phyloP scores from a whole-genome alignment of 1,140 invertebrate species.

The Agrypnia vestita region DNA sequence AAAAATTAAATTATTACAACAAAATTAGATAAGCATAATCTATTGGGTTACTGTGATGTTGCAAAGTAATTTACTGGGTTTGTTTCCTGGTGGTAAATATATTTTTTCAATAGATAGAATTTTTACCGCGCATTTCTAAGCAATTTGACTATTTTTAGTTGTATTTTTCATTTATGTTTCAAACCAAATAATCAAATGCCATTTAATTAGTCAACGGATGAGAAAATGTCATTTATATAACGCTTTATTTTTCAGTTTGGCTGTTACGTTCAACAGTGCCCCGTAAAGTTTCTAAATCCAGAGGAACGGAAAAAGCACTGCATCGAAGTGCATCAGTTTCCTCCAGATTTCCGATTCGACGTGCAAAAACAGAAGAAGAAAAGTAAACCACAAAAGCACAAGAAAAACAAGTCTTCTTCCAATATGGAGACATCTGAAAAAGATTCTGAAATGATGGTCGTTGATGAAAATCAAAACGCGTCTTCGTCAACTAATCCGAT shows the following conservation, averaged over 20 bases:
- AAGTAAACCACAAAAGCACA: constrained; percentile 51
- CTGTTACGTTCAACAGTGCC: constrained; percentile 79
- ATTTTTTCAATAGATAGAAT: too few species aligned
- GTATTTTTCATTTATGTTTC: too few species aligned
- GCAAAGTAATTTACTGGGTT: too few species aligned
- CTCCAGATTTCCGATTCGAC: constrained; percentile 74
- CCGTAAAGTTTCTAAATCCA: constrained; percentile 72
- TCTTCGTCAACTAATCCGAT: background rate
- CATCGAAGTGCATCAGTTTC: constrained; percentile 76
- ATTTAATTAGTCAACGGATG: background rate
- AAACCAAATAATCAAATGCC: background rate
- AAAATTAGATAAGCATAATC: too few species aligned
- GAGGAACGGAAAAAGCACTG: constrained; percentile 77
- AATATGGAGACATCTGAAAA: constrained; percentile 20
- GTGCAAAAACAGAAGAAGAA: constrained; percentile 28
- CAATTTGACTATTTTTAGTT: too few species aligned
- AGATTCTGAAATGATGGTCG: constrained; percentile 18
- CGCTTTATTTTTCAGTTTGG: constrained; percentile 72
- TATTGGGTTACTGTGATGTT: too few species aligned
- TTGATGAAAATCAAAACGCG: background rate
- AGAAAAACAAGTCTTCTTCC: constrained; percentile 48
- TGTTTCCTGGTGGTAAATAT: too few species aligned
- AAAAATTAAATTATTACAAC: too few species aligned
- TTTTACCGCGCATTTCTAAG: too few species aligned
- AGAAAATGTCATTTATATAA: background rate